These are phyloP conservation scores for Ochotona princeps DNA, from an alignment of 2,113 vertebrate genomes.

Conservation along the genomic window DNA sequence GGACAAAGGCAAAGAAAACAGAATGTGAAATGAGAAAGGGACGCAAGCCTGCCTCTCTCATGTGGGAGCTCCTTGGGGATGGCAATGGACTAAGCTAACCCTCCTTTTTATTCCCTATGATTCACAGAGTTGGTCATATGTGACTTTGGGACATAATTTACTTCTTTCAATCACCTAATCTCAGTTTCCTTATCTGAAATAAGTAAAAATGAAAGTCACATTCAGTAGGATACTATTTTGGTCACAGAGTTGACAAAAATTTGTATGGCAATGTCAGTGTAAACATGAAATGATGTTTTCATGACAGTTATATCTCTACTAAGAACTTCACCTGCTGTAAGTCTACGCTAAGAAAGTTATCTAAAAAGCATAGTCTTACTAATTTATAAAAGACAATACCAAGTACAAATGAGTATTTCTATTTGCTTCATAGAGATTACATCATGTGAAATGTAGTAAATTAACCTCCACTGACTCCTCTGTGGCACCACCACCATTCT, in stretches of 20 bases:
- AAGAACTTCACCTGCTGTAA: not conserved
- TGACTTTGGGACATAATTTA: not conserved
- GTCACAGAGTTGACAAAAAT: not conserved
- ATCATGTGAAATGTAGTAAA: not conserved
- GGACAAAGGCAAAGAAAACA: not conserved
- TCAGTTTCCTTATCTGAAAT: constrained; percentile 19
- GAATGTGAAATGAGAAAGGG: not conserved
- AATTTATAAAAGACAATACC: constrained; percentile 3
- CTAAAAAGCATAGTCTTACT: not conserved
- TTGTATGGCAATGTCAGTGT: not conserved
- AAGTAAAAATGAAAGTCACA: no score
- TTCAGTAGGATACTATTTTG: no score
- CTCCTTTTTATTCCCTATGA: not conserved
- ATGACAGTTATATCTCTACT: not conserved
- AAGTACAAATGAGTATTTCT: not conserved
- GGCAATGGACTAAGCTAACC: not conserved
- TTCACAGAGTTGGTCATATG: not conserved
- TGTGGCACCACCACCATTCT: not conserved
- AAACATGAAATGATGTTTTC: not conserved
- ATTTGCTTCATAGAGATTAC: not conserved
- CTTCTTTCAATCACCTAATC: not conserved
- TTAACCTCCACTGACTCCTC: not conserved
- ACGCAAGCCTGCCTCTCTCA: not conserved
- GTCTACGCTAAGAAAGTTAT: not conserved
- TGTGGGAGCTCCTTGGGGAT: no score